Evolutionary conservation across 2,113 vertebrate genomes (phyloP), one percentile per base, ranked within the genome.

Genomic region (Otolemur garnettii): DNA sequence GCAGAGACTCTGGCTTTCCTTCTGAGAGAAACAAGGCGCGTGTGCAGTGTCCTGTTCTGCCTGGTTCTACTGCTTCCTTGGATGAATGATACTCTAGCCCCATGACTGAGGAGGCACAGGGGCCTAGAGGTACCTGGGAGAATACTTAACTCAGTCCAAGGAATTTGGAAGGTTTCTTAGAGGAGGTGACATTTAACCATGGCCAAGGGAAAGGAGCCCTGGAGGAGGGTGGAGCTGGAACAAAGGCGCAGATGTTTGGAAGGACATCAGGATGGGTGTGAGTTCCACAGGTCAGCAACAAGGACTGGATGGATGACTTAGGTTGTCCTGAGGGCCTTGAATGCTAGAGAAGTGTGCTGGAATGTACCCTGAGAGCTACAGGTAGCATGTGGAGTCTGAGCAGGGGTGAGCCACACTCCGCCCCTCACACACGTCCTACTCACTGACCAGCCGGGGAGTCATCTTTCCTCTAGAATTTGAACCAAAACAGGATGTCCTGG

Each of bases 71-170:
- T 38, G 60, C 14, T 84, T 95, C 68, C 74, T 42, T 26, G 71
- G 66, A 30, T 71, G 75, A 77, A 53, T n/a, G 69, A 35, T 30
- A 69, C 19, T 26, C 4, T 68, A 84, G 10, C 12, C 11, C 19
- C 42, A 28, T 1, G 53, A 53, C 7, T 9, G 3, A 74, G 71
- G 60, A 53, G 77, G 45, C 75, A 85, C 8, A 7, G 21, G 21
- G n/a, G 2, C n/a, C 33, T 62, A 9, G 2, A 69, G 71, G 12
- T 6, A 1, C 24, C 68, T 0, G 1, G 24, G 30, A 28, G 62
- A 28, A 53, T 5, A 28, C 7, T 60, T 59, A 28, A 42, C 28
- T 69, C 75, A 33, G 72, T 18, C n/a, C 2, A 10, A 75, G 24
- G 33, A 0, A 5, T 45, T 33, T n/a, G 64, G 7, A 30, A 45